phyloP scores from a whole-genome alignment of 2,113 vertebrate genomes.

The Nesogale talazaci region DNA sequence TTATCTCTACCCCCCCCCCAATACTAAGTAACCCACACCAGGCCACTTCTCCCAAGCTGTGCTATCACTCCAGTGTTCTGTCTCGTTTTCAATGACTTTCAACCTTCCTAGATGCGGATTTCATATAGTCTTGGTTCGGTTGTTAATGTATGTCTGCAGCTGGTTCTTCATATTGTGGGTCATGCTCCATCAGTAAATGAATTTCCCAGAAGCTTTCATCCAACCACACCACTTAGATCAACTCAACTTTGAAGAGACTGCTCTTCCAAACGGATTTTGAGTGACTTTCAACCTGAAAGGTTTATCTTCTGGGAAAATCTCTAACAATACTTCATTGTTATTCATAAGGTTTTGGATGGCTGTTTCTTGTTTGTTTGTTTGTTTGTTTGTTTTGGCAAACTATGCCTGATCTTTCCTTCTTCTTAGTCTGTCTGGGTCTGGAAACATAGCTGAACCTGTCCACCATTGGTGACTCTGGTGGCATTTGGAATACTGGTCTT shows the following conservation, averaged over 20 bases:
- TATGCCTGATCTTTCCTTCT: neutral
- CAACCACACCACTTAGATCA: neutral
- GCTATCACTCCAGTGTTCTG: no score
- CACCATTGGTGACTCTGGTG: neutral
- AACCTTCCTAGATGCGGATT: neutral
- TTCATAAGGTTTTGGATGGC: neutral
- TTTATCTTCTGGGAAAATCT: neutral
- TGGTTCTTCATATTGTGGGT: no score
- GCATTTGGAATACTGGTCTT: neutral
- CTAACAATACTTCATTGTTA: neutral
- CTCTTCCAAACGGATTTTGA: neutral
- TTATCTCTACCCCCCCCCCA: no score
- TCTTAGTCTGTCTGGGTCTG: neutral
- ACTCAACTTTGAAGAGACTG: neutral
- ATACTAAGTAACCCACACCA: no score
- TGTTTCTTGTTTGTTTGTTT: no score
- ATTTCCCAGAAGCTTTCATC: neutral
- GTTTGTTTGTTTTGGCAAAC: no score
- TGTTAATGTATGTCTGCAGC: neutral
- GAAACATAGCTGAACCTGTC: neutral
- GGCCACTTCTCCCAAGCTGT: no score
- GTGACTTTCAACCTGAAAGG: neutral
- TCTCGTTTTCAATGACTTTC: no score
- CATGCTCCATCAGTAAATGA: neutral
- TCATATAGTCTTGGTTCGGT: neutral